These are phyloP conservation scores for Artibeus jamaicensis DNA, from an alignment of 2,797 vertebrate genomes.

Conservation along the genomic window DNA sequence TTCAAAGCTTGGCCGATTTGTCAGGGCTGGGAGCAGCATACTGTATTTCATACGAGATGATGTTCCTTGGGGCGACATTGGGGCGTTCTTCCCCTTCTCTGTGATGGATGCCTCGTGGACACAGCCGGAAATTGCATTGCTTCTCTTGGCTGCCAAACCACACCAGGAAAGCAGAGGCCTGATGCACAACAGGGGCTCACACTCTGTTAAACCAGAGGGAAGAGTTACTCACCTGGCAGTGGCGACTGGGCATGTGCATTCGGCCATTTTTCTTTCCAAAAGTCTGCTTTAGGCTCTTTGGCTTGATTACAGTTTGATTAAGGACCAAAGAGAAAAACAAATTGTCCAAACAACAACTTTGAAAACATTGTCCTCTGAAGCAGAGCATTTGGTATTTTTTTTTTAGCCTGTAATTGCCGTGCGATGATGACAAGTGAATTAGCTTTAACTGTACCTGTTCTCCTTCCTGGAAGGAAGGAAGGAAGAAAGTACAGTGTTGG, in stretches of 20 bases:
- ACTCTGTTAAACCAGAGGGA: not conserved
- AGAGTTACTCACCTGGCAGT: constrained; percentile 20
- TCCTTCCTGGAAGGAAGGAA: not conserved
- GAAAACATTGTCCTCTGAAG: constrained; percentile 46
- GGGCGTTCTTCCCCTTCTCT: not conserved
- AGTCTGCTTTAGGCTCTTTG: constrained; percentile 29
- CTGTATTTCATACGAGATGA: constrained; percentile 20
- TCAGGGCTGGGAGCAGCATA: not conserved
- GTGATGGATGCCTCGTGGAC: constrained; percentile 48
- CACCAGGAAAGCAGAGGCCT: constrained; percentile 1
- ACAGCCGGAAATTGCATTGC: constrained; percentile 5
- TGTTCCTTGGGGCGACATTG: constrained; percentile 18
- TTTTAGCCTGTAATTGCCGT: not conserved
- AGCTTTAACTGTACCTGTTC: not conserved
- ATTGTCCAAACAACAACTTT: constrained; percentile 40
- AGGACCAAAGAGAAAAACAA: constrained; percentile 49
- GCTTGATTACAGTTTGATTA: constrained; percentile 73
- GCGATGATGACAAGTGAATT: not conserved
- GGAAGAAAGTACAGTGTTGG: not conserved
- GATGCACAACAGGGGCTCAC: constrained; percentile 19
- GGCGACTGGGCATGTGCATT: not conserved
- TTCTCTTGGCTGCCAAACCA: constrained; percentile 25
- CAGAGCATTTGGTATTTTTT: not conserved
- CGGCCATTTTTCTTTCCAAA: constrained; percentile 64
- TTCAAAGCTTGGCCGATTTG: constrained; percentile 23